phyloP scores from a whole-genome alignment of 1,140 invertebrate species.

The Drosophila baimaii region DNA sequence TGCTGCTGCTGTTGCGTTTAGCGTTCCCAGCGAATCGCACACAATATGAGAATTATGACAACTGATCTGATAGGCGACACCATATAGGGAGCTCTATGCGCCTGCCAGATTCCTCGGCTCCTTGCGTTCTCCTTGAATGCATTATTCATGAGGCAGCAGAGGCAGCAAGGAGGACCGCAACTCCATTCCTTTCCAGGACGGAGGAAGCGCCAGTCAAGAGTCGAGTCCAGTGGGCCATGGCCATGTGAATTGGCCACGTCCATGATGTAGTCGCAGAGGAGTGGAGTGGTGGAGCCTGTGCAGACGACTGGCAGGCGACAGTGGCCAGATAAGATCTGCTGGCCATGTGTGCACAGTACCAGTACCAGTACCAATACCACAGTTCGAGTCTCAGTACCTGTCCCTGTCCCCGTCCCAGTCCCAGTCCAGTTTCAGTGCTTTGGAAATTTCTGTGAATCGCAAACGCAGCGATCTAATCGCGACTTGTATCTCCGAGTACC shows the following conservation, averaged over 20 bases:
- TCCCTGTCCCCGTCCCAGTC: constrained; percentile 11
- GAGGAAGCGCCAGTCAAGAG: constrained; percentile 69
- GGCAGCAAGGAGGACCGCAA: constrained; percentile 21
- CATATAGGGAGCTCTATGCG: constrained; percentile 81
- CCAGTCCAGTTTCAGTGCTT: constrained; percentile 50
- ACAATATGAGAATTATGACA: constrained; percentile 82
- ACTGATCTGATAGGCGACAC: constrained; percentile 81
- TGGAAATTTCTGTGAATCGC: constrained; percentile 79
- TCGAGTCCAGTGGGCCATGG: constrained; percentile 46
- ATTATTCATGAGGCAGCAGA: constrained; percentile 67
- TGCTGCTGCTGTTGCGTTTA: constrained; percentile 16
- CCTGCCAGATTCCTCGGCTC: constrained; percentile 67
- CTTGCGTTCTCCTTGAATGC: constrained; percentile 46
- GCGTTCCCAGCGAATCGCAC: constrained; percentile 64
- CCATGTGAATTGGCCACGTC: constrained; percentile 61
- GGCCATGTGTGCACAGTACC: constrained; percentile 67
- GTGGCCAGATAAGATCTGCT: constrained; percentile 65
- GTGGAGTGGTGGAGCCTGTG: constrained; percentile 1
- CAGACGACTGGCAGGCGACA: constrained; percentile 55
- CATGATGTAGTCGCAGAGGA: constrained; percentile 1
- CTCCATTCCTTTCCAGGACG: constrained; percentile 32
- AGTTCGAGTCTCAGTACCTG: background rate
- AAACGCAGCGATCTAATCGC: constrained; percentile 73
- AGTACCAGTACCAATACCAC: constrained; percentile 28
- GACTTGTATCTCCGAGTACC: constrained; percentile 67